Conservation (phyloP, 92 coral and sea anemone genomes). For the Heteractis magnifica region DNA sequence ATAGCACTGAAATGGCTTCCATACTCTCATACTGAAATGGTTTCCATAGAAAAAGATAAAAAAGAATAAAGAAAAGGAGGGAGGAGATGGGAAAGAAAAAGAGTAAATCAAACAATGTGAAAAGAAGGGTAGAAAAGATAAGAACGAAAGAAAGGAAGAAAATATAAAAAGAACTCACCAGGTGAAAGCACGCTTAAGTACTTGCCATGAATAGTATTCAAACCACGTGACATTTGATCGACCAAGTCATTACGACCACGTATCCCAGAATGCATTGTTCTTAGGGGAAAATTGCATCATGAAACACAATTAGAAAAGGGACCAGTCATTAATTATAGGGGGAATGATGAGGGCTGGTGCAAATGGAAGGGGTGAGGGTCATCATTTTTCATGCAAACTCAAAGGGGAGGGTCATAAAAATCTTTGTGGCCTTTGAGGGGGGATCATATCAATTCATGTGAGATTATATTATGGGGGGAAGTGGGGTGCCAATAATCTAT, state of each 20-base stretch:
- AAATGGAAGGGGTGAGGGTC: too few relatives aligned
- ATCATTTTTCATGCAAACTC: background rate
- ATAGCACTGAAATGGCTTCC: too few relatives aligned
- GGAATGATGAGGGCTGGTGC: too few relatives aligned
- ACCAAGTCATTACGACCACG: constrained; percentile 74
- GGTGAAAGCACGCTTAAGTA: constrained; percentile 59
- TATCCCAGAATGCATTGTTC: constrained; percentile 68
- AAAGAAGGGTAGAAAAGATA: background rate
- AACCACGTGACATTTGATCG: constrained; percentile 76
- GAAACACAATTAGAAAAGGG: background rate
- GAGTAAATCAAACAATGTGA: too few relatives aligned
- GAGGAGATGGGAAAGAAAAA: background rate
- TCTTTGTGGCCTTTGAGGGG: too few relatives aligned
- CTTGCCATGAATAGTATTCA: constrained; percentile 62
- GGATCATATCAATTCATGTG: too few relatives aligned
- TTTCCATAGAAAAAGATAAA: background rate
- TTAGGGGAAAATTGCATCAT: constrained; percentile 5
- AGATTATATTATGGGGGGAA: too few relatives aligned
- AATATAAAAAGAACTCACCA: constrained; percentile 43
- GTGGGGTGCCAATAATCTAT: too few relatives aligned
- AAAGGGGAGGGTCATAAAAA: too few relatives aligned
- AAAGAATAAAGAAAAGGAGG: background rate
- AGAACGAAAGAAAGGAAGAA: background rate
- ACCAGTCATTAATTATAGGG: too few relatives aligned
- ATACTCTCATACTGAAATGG: too few relatives aligned